Conservation (phyloP, 1,140 invertebrate genomes). For the Caerostris darwini region DNA sequence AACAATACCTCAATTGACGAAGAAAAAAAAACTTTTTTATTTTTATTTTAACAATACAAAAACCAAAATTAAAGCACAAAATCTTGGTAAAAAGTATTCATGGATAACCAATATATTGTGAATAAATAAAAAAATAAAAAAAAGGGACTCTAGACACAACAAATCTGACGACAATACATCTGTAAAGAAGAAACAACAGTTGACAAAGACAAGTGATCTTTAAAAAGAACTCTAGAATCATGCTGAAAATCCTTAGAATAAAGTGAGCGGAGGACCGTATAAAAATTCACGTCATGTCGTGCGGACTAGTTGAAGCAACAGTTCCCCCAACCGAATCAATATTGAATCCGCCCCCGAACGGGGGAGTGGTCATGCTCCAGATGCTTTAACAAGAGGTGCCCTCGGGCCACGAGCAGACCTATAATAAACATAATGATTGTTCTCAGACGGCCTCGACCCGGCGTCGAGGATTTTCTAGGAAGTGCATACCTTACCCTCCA, state of each 20-base stretch:
- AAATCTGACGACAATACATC: not conserved
- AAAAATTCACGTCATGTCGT: not conserved
- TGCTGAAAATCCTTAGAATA: not conserved
- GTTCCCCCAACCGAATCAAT: not conserved
- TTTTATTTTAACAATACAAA: too few relatives aligned
- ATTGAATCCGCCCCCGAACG: not conserved
- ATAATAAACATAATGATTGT: slow-evolving; percentile 71
- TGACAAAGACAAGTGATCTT: slow-evolving; percentile 1
- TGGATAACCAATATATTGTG: too few relatives aligned
- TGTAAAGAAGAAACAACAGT: not conserved
- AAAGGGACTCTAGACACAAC: not conserved
- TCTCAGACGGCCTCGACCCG: slow-evolving; percentile 66
- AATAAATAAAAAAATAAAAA: not conserved
- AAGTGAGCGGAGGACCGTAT: not conserved
- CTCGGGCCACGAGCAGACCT: slow-evolving; percentile 11
- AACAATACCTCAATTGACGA: too few relatives aligned
- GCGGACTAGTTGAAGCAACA: not conserved
- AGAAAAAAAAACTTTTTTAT: too few relatives aligned
- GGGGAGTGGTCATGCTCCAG: slow-evolving; percentile 69
- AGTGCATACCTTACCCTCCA: slow-evolving; percentile 28
- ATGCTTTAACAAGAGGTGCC: slow-evolving; percentile 59
- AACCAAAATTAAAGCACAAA: too few relatives aligned
- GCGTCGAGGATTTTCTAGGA: slow-evolving; percentile 22
- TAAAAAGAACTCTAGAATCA: not conserved
- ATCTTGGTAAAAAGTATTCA: too few relatives aligned